phyloP scores from a whole-genome alignment of 2,888 invertebrate genomes.

The Polydrusus cervinus region DNA sequence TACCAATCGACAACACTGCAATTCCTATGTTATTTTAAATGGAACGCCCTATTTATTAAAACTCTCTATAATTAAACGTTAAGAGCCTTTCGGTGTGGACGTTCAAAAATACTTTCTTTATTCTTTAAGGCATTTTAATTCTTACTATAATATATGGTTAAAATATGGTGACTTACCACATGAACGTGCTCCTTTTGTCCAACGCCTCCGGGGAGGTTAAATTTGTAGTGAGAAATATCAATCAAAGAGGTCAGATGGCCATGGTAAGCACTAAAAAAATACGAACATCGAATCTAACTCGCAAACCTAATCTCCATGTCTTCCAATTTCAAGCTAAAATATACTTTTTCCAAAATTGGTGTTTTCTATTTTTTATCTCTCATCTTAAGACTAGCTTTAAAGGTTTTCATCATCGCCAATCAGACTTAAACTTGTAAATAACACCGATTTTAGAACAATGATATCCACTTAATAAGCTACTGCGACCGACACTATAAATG shows the following conservation, averaged over 20 bases:
- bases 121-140: no score
- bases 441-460: slow-evolving; percentile 1
- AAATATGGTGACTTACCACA: slow-evolving; percentile 78
- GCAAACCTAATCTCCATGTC: slow-evolving; percentile 20
- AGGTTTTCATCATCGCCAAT: no score
- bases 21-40: no score
- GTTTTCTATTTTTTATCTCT: background rate
- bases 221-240: slow-evolving; percentile 99
- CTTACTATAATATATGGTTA: no score
- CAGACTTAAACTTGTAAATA: background rate
- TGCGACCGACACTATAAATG: background rate
- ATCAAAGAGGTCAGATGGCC: slow-evolving; percentile 97
- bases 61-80: no score
- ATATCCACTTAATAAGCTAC: background rate
- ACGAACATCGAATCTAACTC: slow-evolving; percentile 60
- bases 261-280: slow-evolving; percentile 95
- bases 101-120: no score
- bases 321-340: background rate
- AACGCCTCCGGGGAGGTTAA: slow-evolving; percentile 89
- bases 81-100: no score
- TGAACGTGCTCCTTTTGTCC: slow-evolving; percentile 91
- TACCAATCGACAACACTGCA: no score
- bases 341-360: slow-evolving; percentile 17
- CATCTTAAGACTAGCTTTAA: no score
- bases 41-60: no score